Percentiles rank a stretch among this genome's conserved stretches.
phyloP scores from a whole-genome alignment of 2,888 invertebrate species.

The Agrochola lychnidis region DNA sequence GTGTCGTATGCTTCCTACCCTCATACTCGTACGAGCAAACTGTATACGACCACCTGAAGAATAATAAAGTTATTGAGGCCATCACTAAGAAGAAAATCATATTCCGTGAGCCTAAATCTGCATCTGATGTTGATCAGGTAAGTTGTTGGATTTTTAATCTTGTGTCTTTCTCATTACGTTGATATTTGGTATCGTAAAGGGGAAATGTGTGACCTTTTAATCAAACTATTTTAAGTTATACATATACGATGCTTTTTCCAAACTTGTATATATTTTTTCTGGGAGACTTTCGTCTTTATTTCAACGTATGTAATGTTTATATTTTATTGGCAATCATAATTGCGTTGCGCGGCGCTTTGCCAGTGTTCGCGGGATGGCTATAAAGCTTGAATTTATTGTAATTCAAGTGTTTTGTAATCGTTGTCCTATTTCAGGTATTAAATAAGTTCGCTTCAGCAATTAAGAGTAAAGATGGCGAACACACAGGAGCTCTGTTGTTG shows the following conservation, averaged over 20 bases:
- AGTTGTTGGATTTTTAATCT: constrained; percentile 50
- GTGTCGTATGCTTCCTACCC: constrained; percentile 98
- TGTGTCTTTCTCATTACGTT: neutral
- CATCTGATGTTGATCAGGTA: constrained; percentile 93
- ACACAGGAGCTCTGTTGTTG: constrained; percentile 95
- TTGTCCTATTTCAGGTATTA: constrained; percentile 77
- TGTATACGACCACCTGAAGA: constrained; percentile 92
- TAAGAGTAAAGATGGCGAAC: constrained; percentile 76
- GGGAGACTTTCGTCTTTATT: neutral
- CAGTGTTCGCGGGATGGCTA: neutral
- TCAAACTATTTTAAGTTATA: neutral
- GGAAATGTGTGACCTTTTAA: neutral
- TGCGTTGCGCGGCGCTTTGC: neutral
- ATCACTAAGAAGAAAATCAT: constrained; percentile 93
- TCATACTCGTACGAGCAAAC: constrained; percentile 97
- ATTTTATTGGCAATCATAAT: no score
- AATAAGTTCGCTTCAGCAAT: constrained; percentile 82
- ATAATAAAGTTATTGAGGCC: constrained; percentile 91
- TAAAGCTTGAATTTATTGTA: neutral
- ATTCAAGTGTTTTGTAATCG: neutral
- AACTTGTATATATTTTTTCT: neutral
- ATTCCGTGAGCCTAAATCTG: constrained; percentile 94
- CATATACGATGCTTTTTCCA: neutral
- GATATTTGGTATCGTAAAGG: neutral
- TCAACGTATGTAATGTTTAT: neutral